Evolutionary conservation across 2,113 vertebrate species (phyloP).

Genomic region (human (Homo sapiens)): GRCh38 chr20:1696501-1697000

Average conservation of each 20-base stretch:
- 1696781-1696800: too few relatives aligned
- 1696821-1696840: neutral
- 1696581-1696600: too few relatives aligned
- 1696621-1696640: neutral
- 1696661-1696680: neutral
- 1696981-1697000: neutral
- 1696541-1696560: too few relatives aligned
- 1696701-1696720: rapidly evolving
- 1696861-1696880: neutral
- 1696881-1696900: neutral
- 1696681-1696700: neutral
- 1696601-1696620: too few relatives aligned
- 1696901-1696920: rapidly evolving
- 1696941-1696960: rapidly evolving
- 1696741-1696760: neutral
- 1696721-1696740: neutral
- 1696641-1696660: neutral
- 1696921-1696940: rapidly evolving
- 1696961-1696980: too few relatives aligned
- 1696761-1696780: neutral
- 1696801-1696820: neutral
- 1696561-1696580: too few relatives aligned
- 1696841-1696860: neutral
- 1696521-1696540: too few relatives aligned
- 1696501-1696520: too few relatives aligned